phyloP scores from a whole-genome alignment of 2,797 vertebrate genomes.

The Octomys mimax region DNA sequence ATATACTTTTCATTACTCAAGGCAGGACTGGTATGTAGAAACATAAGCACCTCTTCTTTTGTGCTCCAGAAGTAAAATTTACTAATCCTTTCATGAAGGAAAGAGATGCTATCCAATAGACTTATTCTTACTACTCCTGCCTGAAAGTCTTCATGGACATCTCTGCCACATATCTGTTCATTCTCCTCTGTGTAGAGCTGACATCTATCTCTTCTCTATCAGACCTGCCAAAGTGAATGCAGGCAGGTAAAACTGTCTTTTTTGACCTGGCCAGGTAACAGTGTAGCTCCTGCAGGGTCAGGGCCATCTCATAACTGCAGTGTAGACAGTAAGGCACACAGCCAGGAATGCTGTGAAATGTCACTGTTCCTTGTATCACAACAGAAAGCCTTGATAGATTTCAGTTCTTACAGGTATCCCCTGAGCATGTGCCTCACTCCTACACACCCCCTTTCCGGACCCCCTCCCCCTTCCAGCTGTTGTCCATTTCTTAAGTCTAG shows the following conservation, averaged over 20 bases:
- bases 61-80: not conserved
- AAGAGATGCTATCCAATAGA: not conserved
- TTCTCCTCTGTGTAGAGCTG: not conserved
- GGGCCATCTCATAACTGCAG: not conserved
- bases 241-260: not conserved
- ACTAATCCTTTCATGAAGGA: constrained; percentile 6
- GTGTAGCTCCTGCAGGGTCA: not conserved
- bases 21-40: not conserved
- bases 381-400: not conserved
- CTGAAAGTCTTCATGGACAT: not conserved
- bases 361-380: not conserved
- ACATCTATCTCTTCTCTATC: not conserved
- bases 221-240: not conserved
- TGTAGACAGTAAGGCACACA: not conserved
- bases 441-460: not conserved
- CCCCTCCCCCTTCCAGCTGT: not conserved
- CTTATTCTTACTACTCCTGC: not conserved
- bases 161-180: not conserved
- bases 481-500: not conserved
- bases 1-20: not conserved
- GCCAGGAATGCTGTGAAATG: not conserved
- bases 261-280: not conserved
- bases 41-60: constrained; percentile 6
- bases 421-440: not conserved
- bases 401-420: not conserved